Evolutionary conservation across 2,888 invertebrate species (phyloP).

Genomic region (Beris chalybata): DNA sequence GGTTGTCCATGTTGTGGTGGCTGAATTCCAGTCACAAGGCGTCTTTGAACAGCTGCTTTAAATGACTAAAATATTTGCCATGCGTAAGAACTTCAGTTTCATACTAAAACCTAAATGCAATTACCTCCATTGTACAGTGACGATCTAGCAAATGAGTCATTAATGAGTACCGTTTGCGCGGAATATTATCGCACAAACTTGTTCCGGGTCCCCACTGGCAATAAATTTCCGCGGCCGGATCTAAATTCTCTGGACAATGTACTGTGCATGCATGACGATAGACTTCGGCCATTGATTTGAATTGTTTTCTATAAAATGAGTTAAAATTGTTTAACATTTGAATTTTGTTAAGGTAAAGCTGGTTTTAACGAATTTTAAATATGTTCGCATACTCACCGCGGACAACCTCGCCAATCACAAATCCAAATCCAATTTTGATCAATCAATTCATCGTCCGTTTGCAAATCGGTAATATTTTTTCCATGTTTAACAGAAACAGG

Average conservation of each 20-base stretch:
- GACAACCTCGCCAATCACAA: slow-evolving; percentile 95
- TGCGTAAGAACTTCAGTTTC: background rate
- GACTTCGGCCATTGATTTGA: slow-evolving; percentile 75
- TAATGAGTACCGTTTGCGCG: slow-evolving; percentile 87
- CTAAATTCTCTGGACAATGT: slow-evolving; percentile 73
- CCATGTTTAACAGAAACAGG: background rate
- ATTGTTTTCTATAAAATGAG: slow-evolving; percentile 60
- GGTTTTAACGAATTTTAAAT: background rate
- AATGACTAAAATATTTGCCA: slow-evolving; percentile 42
- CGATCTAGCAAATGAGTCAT: slow-evolving; percentile 96
- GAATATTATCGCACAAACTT: slow-evolving; percentile 81
- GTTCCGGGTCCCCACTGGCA: slow-evolving; percentile 78
- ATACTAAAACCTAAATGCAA: background rate
- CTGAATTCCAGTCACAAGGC: slow-evolving; percentile 49
- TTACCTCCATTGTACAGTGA: slow-evolving; percentile 83
- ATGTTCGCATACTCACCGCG: slow-evolving; percentile 59
- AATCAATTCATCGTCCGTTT: slow-evolving; percentile 43
- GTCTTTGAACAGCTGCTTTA: slow-evolving; percentile 50
- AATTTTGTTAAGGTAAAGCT: background rate
- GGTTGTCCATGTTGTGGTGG: slow-evolving; percentile 47
- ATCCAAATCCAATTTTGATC: slow-evolving; percentile 63
- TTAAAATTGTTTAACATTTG: background rate
- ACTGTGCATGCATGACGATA: slow-evolving; percentile 83
- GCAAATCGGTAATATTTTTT: background rate
- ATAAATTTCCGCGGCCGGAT: slow-evolving; percentile 70